Percentiles rank a stretch among this genome's conserved stretches.
phyloP scores from a whole-genome alignment of 2,113 vertebrate genomes.

The Origma solitaria region DNA sequence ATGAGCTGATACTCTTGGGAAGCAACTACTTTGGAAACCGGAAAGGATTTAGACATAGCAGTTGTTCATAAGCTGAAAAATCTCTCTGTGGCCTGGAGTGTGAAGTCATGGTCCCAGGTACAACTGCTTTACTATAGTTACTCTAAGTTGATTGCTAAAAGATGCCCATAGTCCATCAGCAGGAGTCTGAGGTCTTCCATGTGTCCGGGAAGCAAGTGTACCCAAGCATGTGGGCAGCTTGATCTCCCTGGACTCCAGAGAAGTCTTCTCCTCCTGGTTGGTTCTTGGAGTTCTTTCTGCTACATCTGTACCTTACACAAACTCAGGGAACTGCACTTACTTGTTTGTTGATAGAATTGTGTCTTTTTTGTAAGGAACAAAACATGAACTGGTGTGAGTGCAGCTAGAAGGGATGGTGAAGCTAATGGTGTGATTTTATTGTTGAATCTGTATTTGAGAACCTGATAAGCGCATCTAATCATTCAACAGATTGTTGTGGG shows the following conservation, averaged over 20 bases:
- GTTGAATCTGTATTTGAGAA: neutral
- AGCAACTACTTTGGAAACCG: neutral
- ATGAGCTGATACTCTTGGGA: neutral
- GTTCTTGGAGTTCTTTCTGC: neutral
- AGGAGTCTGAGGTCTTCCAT: neutral
- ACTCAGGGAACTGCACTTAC: accelerated
- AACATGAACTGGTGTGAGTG: neutral
- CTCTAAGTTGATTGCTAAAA: neutral
- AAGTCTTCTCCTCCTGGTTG: neutral
- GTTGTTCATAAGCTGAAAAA: neutral
- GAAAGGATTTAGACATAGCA: neutral
- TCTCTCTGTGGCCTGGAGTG: neutral
- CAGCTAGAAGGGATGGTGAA: neutral
- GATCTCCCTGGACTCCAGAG: accelerated
- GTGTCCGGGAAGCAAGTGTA: neutral
- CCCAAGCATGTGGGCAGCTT: neutral
- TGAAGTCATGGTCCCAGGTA: neutral
- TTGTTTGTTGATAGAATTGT: neutral
- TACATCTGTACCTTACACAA: neutral
- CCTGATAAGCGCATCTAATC: neutral
- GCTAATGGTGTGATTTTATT: neutral
- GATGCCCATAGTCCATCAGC: accelerated
- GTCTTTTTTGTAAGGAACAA: neutral
- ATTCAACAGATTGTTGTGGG: neutral
- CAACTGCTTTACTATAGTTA: neutral